These are phyloP conservation scores for Suillia variegata DNA, from an alignment of 2,888 invertebrate species.

Conservation along the genomic window DNA sequence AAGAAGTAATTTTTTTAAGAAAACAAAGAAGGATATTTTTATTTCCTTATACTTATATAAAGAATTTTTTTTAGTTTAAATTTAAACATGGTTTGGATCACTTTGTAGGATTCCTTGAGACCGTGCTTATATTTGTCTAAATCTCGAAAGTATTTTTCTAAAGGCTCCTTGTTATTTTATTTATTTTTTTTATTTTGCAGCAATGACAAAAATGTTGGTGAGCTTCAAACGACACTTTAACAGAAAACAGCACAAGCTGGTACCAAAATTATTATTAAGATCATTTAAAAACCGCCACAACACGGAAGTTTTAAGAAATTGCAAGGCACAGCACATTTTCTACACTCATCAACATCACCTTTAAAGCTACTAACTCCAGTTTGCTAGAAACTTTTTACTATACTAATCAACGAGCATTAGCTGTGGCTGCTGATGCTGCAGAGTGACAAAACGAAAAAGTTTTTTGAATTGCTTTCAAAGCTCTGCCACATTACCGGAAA, in stretches of 20 bases:
- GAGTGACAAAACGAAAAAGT: too few species aligned
- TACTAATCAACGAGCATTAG: neutral
- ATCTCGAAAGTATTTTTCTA: too few species aligned
- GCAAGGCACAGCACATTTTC: conserved; percentile 22
- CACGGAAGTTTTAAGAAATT: conserved; percentile 19
- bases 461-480: conserved; percentile 49
- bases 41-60: too few species aligned
- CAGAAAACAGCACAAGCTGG: conserved; percentile 20
- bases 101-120: too few species aligned
- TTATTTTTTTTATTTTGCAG: conserved; percentile 26
- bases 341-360: conserved; percentile 37
- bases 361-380: conserved; percentile 32
- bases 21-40: too few species aligned
- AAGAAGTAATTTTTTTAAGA: too few species aligned
- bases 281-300: conserved; percentile 15
- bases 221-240: conserved; percentile 13
- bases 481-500: conserved; percentile 58
- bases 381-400: neutral
- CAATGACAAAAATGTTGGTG: conserved; percentile 40
- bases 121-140: too few species aligned
- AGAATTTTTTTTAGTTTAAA: too few species aligned
- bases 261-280: conserved; percentile 7
- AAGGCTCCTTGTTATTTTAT: conserved; percentile 1
- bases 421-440: conserved; percentile 9
- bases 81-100: too few species aligned